phyloP scores from a whole-genome alignment of 2,888 invertebrate species.

The Oxycera nigricornis region DNA sequence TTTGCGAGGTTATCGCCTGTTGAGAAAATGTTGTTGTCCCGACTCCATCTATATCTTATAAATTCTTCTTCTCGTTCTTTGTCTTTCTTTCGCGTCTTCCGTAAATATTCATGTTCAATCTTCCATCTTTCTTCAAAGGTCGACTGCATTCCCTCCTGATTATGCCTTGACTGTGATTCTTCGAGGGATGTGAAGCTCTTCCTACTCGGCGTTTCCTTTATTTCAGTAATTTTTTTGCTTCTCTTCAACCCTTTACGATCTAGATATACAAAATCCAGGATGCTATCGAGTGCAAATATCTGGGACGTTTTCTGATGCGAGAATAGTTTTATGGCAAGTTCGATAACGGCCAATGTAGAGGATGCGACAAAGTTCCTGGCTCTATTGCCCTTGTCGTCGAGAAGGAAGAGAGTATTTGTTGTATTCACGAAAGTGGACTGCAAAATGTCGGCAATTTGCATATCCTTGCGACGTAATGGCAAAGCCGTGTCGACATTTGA shows the following conservation, averaged over 20 bases:
- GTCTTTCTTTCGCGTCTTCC: too few relatives aligned
- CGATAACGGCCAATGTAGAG: neutral
- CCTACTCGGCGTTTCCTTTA: neutral
- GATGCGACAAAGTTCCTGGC: neutral
- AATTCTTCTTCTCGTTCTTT: neutral
- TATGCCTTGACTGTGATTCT: neutral
- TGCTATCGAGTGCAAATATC: conserved; percentile 38
- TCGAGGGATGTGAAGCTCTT: neutral
- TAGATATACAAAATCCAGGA: neutral
- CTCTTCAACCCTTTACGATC: neutral
- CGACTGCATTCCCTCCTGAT: neutral
- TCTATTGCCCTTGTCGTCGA: conserved; percentile 19
- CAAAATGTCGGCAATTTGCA: conserved; percentile 36
- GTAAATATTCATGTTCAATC: neutral
- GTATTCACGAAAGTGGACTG: conserved; percentile 42
- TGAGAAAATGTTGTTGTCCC: too few relatives aligned
- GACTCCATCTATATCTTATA: too few relatives aligned
- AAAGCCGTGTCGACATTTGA: neutral
- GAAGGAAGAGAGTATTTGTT: conserved; percentile 40
- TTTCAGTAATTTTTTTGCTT: neutral
- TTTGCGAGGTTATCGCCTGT: neutral
- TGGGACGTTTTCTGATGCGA: conserved; percentile 39
- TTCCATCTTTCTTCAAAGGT: neutral
- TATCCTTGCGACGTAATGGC: conserved; percentile 27
- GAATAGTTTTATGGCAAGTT: conserved; percentile 32